Base-by-base conservation (phyloP, 2,797 vertebrate species). In the Anabacerthia variegaticeps region DNA sequence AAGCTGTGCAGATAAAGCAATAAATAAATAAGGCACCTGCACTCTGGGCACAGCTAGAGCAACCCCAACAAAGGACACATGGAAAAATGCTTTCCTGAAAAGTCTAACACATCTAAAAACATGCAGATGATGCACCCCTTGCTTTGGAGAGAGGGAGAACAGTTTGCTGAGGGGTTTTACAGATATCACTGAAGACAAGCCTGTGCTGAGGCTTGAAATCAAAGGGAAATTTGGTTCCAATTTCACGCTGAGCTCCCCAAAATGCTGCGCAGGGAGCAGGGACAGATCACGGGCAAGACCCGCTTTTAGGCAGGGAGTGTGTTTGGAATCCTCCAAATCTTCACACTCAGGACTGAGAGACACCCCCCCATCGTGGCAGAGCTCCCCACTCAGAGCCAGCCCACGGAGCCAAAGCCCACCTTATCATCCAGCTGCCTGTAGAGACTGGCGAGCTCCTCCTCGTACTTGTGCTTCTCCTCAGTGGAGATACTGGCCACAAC, bases 401-500 rank as follows among this genome's bases (percentile, higher is more conserved):
- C 0, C 90, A 43, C 3, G 34, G 63, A 51, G 34, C 15, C 26
- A 49, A 30, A 62, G 56, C 95, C 78, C 94, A 99, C 99, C 98
- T 99, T 99, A 75, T 99, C 99, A 36, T 99, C 99, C 96, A 99
- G 97, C 91, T 99, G 99, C 43, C 98, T 98, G 98, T 99, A 99
- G 74, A 99, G 98, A 69, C 98, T 98, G 88, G 97, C 97, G 56
- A 99, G 98, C 85, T 99, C 98, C 69, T 99, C 98, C 1, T 99
- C 98, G 0, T 98, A 98, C 76, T 98, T 99, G 83, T 96, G 97
- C 65, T 97, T 98, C 94, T 99, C 99, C 73, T 98, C 97, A 0
- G 98, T 96, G 1, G 97, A 97, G 95, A 98, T 98, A 54, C 96
- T 86, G n/a, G 97, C 97, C 2, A 96, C 97, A 12, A 97, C 97